A percentile compares a stretch with the other conserved stretches of the same genome.
Evolutionary conservation across 2,797 vertebrate species (phyloP).

Genomic region (Parambassis ranga): DNA sequence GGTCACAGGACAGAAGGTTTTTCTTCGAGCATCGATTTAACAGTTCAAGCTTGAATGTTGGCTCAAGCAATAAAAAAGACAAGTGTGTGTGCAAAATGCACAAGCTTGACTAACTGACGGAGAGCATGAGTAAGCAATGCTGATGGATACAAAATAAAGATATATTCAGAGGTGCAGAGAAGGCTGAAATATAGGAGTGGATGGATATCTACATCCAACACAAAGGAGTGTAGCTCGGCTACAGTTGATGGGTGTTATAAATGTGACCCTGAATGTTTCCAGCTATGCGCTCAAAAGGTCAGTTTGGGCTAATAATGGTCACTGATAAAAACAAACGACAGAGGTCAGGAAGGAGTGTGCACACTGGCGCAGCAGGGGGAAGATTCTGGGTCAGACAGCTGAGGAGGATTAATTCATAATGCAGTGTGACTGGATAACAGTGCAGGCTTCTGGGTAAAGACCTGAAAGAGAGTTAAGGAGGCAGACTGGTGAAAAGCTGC

Average conservation of each 20-base stretch:
- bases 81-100: background rate
- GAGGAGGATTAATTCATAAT: conserved; percentile 62
- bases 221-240: background rate
- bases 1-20: background rate
- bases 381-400: conserved; percentile 51
- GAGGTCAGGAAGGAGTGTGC: conserved; percentile 20
- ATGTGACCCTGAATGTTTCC: background rate
- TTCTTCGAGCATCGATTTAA: background rate
- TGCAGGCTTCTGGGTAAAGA: conserved; percentile 50
- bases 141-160: conserved; percentile 2
- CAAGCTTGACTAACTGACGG: background rate
- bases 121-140: background rate
- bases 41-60: background rate
- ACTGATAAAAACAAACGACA: conserved; percentile 32
- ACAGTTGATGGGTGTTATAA: background rate
- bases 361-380: background rate
- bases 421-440: conserved; percentile 54
- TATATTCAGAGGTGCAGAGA: background rate
- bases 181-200: background rate
- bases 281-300: conserved; percentile 7
- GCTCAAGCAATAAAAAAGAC: background rate
- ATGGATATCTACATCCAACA: background rate
- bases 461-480: conserved; percentile 23
- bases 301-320: conserved; percentile 21
- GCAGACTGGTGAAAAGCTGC: conserved; percentile 9